Evolutionary conservation across 2,797 vertebrate species (phyloP).

Genomic region (Sciaenops ocellatus): DNA sequence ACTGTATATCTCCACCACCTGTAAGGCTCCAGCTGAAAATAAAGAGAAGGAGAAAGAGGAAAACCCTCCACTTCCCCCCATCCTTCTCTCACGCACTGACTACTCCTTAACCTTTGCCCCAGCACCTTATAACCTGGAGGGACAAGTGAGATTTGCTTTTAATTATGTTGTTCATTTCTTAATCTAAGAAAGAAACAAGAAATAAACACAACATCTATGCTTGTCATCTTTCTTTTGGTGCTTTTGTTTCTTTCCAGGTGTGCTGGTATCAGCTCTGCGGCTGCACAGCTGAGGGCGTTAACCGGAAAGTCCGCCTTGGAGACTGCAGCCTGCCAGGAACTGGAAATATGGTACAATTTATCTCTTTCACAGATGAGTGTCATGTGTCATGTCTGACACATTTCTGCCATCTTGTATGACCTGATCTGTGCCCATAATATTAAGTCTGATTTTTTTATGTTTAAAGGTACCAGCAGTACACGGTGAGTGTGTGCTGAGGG

Average conservation of each 20-base stretch:
- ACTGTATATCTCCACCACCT: conserved; percentile 73
- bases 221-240: not conserved
- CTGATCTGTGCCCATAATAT: conserved; percentile 2
- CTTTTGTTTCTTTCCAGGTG: conserved; percentile 82
- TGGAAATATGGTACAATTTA: conserved; percentile 88
- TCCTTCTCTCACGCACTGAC: conserved; percentile 88
- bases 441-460: conserved; percentile 11
- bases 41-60: conserved; percentile 66
- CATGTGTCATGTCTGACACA: not conserved
- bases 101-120: conserved; percentile 90
- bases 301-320: conserved; percentile 90
- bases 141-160: conserved; percentile 82
- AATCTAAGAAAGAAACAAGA: not conserved
- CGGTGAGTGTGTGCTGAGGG: conserved; percentile 85
- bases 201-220: not conserved
- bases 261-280: conserved; percentile 94
- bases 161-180: not conserved
- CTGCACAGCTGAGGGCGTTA: conserved; percentile 83
- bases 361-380: conserved; percentile 10
- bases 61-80: conserved; percentile 88
- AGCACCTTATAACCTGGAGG: conserved; percentile 85
- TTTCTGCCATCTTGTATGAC: not conserved
- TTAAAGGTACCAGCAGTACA: conserved; percentile 87
- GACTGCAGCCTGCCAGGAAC: conserved; percentile 89
- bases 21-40: conserved; percentile 54